Percentiles rank a stretch among this genome's conserved stretches.
phyloP scores from a whole-genome alignment of 35 echinoderm and acorn worm genomes.

The Chiridota heheva region DNA sequence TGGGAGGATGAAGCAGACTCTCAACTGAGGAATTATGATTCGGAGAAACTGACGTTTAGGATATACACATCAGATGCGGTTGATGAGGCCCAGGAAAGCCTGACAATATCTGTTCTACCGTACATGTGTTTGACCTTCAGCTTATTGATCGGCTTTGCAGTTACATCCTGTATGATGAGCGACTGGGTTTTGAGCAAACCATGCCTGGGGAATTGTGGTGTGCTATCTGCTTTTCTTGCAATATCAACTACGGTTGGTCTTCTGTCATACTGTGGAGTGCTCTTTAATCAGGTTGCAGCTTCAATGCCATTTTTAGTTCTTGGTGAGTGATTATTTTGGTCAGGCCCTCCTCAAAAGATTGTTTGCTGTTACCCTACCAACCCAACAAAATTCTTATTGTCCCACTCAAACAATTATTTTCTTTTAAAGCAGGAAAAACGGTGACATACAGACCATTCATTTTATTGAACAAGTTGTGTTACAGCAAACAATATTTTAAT shows the following conservation, averaged over 20 bases:
- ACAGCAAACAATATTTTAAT: no score
- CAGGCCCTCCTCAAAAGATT: no score
- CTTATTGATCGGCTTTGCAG: slow-evolving; percentile 9
- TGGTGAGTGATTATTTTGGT: slow-evolving; percentile 63
- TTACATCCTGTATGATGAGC: slow-evolving; percentile 17
- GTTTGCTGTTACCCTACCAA: no score
- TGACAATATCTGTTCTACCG: neutral
- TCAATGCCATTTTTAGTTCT: slow-evolving; percentile 84
- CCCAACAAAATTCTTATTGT: no score
- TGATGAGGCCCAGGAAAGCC: slow-evolving; percentile 9
- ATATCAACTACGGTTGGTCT: slow-evolving; percentile 64
- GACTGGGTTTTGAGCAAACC: slow-evolving; percentile 33
- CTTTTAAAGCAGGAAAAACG: no score
- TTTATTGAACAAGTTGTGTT: no score
- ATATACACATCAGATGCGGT: neutral
- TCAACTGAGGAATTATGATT: neutral
- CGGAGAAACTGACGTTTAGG: neutral
- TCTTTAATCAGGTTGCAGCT: slow-evolving; percentile 71
- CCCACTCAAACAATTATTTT: no score
- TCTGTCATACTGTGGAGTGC: slow-evolving; percentile 56
- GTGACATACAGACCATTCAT: no score
- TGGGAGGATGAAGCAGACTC: neutral
- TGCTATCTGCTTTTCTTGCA: slow-evolving; percentile 67
- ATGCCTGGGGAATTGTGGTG: slow-evolving; percentile 34
- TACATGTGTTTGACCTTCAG: neutral